Evolutionary conservation across 2,888 invertebrate species (phyloP).

Genomic region (Hedychridium roseum): DNA sequence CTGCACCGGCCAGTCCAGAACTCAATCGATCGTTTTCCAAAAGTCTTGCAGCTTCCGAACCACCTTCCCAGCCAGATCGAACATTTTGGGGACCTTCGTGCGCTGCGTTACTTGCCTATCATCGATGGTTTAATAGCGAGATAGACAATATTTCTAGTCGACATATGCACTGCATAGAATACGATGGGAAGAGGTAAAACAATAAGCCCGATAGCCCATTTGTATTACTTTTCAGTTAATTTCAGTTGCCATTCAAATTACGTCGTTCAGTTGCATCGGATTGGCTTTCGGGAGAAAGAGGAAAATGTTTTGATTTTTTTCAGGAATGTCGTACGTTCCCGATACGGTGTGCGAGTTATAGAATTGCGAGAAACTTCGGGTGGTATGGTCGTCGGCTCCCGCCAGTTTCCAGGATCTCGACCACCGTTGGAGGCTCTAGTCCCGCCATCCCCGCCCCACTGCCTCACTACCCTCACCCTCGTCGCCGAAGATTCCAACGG

Average conservation of each 20-base stretch:
- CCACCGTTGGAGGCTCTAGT: slow-evolving; percentile 58
- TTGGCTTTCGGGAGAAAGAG: too few species aligned
- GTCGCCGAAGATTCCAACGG: slow-evolving; percentile 75
- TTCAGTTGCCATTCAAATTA: too few species aligned
- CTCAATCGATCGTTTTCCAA: slow-evolving; percentile 56
- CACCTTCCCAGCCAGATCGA: slow-evolving; percentile 44
- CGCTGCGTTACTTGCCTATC: slow-evolving; percentile 57
- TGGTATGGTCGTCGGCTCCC: slow-evolving; percentile 57
- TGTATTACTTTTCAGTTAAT: too few species aligned
- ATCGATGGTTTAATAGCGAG: slow-evolving; percentile 66
- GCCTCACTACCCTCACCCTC: slow-evolving; percentile 64
- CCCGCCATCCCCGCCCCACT: slow-evolving; percentile 54
- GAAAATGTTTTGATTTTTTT: too few species aligned
- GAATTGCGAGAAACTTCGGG: slow-evolving; percentile 57
- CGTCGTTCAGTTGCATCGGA: too few species aligned
- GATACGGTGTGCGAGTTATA: slow-evolving; percentile 57
- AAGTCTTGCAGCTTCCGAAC: slow-evolving; percentile 35
- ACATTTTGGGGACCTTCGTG: slow-evolving; percentile 60
- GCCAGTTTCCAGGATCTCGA: slow-evolving; percentile 55
- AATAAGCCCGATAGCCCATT: too few species aligned
- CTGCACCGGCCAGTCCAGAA: slow-evolving; percentile 60
- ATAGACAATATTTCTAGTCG: slow-evolving; percentile 47
- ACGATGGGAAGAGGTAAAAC: slow-evolving; percentile 57
- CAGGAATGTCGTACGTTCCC: slow-evolving; percentile 59
- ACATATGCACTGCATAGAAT: slow-evolving; percentile 45